Base-by-base conservation (phyloP, 2,888 invertebrate genomes). In the Conistra vaccinii region DNA sequence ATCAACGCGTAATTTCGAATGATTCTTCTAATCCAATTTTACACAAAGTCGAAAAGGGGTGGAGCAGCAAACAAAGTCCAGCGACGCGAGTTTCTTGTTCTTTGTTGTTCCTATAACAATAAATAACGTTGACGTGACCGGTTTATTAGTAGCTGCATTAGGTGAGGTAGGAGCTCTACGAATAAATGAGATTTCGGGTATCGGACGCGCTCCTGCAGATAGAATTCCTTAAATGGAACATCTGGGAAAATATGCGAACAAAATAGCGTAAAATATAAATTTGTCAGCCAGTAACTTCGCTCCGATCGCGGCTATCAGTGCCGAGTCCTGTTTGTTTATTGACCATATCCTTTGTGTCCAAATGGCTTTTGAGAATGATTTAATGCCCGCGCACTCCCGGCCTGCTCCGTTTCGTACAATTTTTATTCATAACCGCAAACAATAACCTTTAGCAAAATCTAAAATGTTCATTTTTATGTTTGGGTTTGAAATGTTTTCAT, bases 71-170 rank as follows among this genome's bases (percentile, higher is more conserved):
- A 93, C 92, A 91, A 90, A 90, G 91, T 90, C 90, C 88, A 89
- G 87, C 86, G 88, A 86, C 88, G 89, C 88, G 88, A 91, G 90
- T 92, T 93, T 93, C 91, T 93, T 93, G 91, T 92, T 92, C 91
- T 91, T 91, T 93, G 91, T 92, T 93, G 91, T 93, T 93, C 92
- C 94, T 90, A 93, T 93, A 94, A 94, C 93, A 94, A 95, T 95
- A 95, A 95, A 95, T 95, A 95, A 95, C 90, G 90, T 89, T 93
- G 93, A 95, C 96, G 95, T 95, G 95, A 95, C 95, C 93, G 82
- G 96, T 92, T 94, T 96, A 94, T 95, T 95, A 95, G 94, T 94
- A 81, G 93, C 92, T 92, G 92, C 92, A 94, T 96, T 95, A 93
- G 86, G 89, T 72, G 80, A 90, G 88, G 90, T 89, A 90, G 90